Conservation (phyloP, 2,888 invertebrate species). For the Ennomos quercinarius region DNA sequence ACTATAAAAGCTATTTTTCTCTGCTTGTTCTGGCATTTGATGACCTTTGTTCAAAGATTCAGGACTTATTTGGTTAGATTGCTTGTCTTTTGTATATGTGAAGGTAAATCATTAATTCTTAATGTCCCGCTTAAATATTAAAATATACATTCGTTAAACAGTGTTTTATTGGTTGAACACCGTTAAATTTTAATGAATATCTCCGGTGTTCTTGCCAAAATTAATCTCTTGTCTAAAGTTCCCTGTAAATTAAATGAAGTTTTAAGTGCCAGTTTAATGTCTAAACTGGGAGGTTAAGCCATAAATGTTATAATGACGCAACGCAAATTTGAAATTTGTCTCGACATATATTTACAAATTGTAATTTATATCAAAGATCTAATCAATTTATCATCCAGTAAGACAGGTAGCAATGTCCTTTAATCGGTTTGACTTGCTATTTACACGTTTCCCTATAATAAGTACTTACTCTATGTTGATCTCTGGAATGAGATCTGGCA, state of each 20-base stretch:
- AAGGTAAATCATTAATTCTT: slow-evolving; percentile 13
- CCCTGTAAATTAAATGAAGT: neutral
- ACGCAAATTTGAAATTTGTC: too few species aligned
- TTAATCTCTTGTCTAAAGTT: slow-evolving; percentile 1
- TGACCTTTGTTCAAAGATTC: slow-evolving; percentile 23
- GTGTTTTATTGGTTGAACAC: slow-evolving; percentile 10
- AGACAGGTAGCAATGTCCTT: too few species aligned
- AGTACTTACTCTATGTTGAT: too few species aligned
- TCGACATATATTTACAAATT: too few species aligned
- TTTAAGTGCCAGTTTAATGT: neutral
- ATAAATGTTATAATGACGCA: too few species aligned
- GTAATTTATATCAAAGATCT: too few species aligned
- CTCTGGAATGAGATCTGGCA: too few species aligned
- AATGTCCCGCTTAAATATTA: neutral
- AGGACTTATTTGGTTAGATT: slow-evolving; percentile 16
- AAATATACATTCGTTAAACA: neutral
- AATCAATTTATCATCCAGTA: too few species aligned
- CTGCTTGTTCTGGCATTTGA: neutral
- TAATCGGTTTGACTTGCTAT: too few species aligned
- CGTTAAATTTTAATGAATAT: slow-evolving; percentile 14
- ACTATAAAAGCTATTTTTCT: slow-evolving; percentile 8
- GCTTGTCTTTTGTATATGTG: slow-evolving; percentile 12
- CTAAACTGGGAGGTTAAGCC: too few species aligned
- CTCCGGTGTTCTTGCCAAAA: neutral
- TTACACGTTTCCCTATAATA: too few species aligned